Evolutionary conservation across 1,140 invertebrate species (phyloP), one percentile per base, ranked within the genome.

Genomic region (Platyscapa corneri): DNA sequence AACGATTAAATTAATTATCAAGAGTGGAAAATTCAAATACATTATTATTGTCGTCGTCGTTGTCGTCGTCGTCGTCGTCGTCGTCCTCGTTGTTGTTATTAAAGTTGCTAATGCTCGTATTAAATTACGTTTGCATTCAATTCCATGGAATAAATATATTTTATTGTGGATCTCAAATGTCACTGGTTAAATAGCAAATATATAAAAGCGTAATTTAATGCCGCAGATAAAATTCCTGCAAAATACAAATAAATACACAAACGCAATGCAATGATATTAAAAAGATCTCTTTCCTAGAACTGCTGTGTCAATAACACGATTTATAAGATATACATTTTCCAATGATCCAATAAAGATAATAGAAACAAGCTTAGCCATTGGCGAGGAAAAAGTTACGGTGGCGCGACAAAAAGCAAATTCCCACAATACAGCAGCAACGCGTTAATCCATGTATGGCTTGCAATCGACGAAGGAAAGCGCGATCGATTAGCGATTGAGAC

Each of bases 401-500:
- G 70, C 23, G 37, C 20, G 70, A 80, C 37, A 70, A 81, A 81
- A 81, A 81, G n/a, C 14, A 81, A 72, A 32, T 42, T 53, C 79
- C 65, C 20, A 81, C 65, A 81, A 81, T 70, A 7, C 18, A 49
- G 5, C 32, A 32, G 32, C 34, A 16, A 16, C 76, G 12, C 8
- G 20, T 39, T 37, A 16, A 60, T 12, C 67, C 49, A 39, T 70
- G 64, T 70, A 82, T 49, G 46, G 80, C 0, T 27, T 12, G n/a
- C 3, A 8, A 72, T 37, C 14, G 8, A 30, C 30, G 49, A 56
- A 64, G 72, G 70, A 42, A n/a, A 83, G 37, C 72, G 70, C 27
- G 81, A 74, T 64, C 82, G 72, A 83, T 83, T 82, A 74, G 49
- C 34, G 80, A 72, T 82, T n/a, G 67, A 74, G 72, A 74, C 32